phyloP scores from a whole-genome alignment of 2,797 vertebrate species.

The Antrozous pallidus region DNA sequence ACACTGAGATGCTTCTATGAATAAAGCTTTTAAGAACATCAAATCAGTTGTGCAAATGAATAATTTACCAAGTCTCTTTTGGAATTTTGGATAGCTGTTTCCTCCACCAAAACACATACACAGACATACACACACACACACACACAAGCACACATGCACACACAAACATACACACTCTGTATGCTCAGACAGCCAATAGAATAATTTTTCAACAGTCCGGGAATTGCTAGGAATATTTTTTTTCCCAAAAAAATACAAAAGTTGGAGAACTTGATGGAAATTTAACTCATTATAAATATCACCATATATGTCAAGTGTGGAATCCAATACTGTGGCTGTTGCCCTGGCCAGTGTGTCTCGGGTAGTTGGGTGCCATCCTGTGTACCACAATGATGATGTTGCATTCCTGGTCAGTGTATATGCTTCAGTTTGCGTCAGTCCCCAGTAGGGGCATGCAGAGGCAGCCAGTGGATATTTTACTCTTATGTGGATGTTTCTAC shows the following conservation, averaged over 20 bases:
- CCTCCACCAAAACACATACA: neutral
- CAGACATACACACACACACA: neutral
- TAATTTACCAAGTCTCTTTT: slow-evolving; percentile 59
- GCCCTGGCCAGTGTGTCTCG: neutral
- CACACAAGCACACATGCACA: too few species aligned
- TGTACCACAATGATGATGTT: neutral
- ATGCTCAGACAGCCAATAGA: neutral
- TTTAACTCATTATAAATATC: neutral
- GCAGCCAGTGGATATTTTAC: neutral
- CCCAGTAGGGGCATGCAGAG: neutral
- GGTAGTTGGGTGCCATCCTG: neutral
- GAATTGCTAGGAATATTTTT: too few species aligned
- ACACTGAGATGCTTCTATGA: slow-evolving; percentile 29
- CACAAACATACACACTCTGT: neutral
- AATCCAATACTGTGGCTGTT: neutral
- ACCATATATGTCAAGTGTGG: neutral
- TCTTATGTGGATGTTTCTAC: neutral
- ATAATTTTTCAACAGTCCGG: neutral
- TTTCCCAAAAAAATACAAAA: neutral
- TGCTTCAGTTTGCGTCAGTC: neutral
- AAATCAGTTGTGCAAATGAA: slow-evolving; percentile 56
- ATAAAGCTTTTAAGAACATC: slow-evolving; percentile 67
- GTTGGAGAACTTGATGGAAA: neutral
- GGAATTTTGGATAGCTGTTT: slow-evolving; percentile 49
- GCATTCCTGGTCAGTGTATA: neutral